phyloP scores from a whole-genome alignment of 2,888 invertebrate genomes.

The Pristionchus fissidentatus region DNA sequence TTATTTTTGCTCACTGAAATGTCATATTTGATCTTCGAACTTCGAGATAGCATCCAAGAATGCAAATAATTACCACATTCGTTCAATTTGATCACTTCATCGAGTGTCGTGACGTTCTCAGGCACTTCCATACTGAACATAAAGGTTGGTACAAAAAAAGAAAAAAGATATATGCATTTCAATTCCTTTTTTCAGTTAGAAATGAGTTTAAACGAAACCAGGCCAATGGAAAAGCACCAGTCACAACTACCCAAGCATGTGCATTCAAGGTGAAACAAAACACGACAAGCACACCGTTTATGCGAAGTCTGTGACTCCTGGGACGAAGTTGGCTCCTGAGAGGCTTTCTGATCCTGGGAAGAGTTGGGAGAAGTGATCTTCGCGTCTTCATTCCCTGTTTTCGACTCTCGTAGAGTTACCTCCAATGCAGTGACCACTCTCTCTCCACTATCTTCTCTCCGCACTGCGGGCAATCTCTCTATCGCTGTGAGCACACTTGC shows the following conservation, averaged over 20 bases:
- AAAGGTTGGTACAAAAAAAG: background rate
- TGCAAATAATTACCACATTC: too few species aligned
- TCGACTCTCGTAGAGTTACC: background rate
- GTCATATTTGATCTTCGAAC: too few species aligned
- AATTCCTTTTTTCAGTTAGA: background rate
- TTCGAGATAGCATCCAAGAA: too few species aligned
- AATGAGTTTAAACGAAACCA: background rate
- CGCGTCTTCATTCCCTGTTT: background rate
- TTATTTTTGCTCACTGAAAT: too few species aligned
- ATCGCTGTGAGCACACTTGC: background rate
- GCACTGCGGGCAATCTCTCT: background rate
- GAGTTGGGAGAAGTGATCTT: background rate
- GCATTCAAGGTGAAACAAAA: background rate
- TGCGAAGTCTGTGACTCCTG: background rate
- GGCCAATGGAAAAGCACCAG: too few species aligned
- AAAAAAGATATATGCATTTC: background rate
- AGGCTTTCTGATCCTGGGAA: background rate
- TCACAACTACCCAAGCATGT: conserved; percentile 8
- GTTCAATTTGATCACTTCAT: too few species aligned
- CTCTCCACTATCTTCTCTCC: background rate
- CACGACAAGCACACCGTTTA: conserved; percentile 17
- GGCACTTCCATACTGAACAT: background rate
- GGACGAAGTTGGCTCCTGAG: background rate
- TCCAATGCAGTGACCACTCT: conserved; percentile 17
- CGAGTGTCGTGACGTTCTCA: background rate